A percentile compares a stretch with the other conserved stretches of the same genome.
phyloP scores from a whole-genome alignment of 2,888 invertebrate species.

The Melangyna quadrimaculata region DNA sequence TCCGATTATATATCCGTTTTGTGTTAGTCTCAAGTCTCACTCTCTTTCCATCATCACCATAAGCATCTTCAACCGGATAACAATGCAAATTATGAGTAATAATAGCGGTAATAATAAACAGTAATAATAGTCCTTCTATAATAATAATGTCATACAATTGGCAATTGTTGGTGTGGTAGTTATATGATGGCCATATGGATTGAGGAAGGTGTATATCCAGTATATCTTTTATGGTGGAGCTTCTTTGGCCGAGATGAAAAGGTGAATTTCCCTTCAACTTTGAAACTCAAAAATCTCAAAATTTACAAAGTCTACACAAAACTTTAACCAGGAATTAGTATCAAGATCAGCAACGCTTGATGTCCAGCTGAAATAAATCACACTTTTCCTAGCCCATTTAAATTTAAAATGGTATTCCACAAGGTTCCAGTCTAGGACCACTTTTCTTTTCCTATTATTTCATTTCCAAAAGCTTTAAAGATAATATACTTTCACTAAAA shows the following conservation, averaged over 20 bases:
- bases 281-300: no score
- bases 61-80: constrained; percentile 63
- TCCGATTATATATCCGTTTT: constrained; percentile 14
- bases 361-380: no score
- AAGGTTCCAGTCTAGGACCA: not conserved
- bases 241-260: not conserved
- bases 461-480: not conserved
- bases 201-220: not conserved
- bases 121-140: constrained; percentile 68
- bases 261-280: not conserved
- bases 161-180: constrained; percentile 49
- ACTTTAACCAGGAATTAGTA: no score
- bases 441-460: not conserved
- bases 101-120: constrained; percentile 72
- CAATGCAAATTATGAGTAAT: constrained; percentile 72
- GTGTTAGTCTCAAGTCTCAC: no score
- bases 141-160: constrained; percentile 70
- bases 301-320: no score
- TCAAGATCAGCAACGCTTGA: no score
- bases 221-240: not conserved
- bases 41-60: constrained; percentile 42
- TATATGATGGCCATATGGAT: constrained; percentile 1
- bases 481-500: no score
- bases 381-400: not conserved
- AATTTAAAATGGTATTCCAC: not conserved